Percentiles rank a stretch among this genome's conserved stretches.
phyloP scores from a whole-genome alignment of 2,888 invertebrate genomes.

The Quadriops clusia region DNA sequence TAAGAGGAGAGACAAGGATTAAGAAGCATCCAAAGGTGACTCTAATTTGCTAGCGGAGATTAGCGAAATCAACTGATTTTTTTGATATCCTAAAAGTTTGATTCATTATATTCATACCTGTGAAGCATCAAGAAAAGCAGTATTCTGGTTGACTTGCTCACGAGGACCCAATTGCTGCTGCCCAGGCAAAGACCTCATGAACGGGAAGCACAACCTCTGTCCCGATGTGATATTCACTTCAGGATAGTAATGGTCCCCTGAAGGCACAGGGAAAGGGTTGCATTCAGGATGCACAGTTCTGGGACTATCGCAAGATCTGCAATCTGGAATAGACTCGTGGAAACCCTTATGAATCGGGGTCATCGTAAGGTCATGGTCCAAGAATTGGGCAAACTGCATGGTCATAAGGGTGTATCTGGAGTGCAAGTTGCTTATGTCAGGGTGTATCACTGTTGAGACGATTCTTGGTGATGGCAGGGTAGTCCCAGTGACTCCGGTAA shows the following conservation, averaged over 20 bases:
- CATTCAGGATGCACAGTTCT: constrained; percentile 87
- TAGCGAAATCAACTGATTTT: background rate
- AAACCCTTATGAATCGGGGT: constrained; percentile 88
- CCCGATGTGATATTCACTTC: constrained; percentile 76
- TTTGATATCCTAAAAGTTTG: background rate
- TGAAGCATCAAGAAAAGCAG: constrained; percentile 78
- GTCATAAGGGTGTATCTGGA: constrained; percentile 80
- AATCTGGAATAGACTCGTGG: constrained; percentile 82
- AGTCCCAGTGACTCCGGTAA: constrained; percentile 60
- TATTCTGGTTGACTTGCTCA: constrained; percentile 90
- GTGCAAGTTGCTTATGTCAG: constrained; percentile 82
- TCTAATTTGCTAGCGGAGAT: no score
- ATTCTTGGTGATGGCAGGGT: constrained; percentile 75
- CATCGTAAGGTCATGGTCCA: constrained; percentile 91
- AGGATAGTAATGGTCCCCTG: constrained; percentile 82
- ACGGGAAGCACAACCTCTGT: constrained; percentile 79
- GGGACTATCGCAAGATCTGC: constrained; percentile 77
- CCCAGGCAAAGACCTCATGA: constrained; percentile 87
- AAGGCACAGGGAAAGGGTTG: constrained; percentile 81
- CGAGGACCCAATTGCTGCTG: constrained; percentile 79
- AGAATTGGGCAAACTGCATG: constrained; percentile 91
- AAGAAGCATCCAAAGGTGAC: no score
- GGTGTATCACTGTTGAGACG: constrained; percentile 80
- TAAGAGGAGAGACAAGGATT: no score
- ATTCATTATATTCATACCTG: constrained; percentile 33